phyloP scores from a whole-genome alignment of 2,888 invertebrate species.

The Gandaritis pyraliata region DNA sequence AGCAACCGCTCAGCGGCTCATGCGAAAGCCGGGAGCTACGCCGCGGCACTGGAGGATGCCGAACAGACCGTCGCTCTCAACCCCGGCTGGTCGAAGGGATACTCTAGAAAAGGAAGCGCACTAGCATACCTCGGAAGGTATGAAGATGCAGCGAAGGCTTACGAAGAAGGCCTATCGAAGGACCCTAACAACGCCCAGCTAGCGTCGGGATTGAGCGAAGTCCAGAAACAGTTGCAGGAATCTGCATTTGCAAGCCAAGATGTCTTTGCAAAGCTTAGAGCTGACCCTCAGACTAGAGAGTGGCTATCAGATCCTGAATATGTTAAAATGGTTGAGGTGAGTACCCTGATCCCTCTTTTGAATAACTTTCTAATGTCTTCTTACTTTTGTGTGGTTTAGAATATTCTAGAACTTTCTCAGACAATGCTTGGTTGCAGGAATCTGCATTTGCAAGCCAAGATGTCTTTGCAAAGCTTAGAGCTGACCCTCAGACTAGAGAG shows the following conservation, averaged over 20 bases:
- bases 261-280: slow-evolving; percentile 85
- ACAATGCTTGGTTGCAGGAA: no score
- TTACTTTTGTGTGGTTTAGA: not conserved
- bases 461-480: slow-evolving; percentile 85
- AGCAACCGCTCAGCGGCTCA: slow-evolving; percentile 97
- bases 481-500: slow-evolving; percentile 88
- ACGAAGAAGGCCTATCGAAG: slow-evolving; percentile 87
- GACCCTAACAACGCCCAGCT: slow-evolving; percentile 91
- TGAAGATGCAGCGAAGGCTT: slow-evolving; percentile 91
- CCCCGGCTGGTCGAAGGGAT: slow-evolving; percentile 94
- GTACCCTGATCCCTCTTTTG: slow-evolving; percentile 27
- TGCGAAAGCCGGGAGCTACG: slow-evolving; percentile 90
- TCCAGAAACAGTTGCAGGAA: slow-evolving; percentile 67
- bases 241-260: slow-evolving; percentile 53
- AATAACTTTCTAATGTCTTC: not conserved
- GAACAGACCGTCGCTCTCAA: slow-evolving; percentile 92
- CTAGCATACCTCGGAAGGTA: slow-evolving; percentile 89
- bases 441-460: slow-evolving; percentile 53
- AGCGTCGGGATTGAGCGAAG: slow-evolving; percentile 87
- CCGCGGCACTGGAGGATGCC: slow-evolving; percentile 92
- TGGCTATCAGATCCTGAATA: slow-evolving; percentile 91
- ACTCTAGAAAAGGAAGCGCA: slow-evolving; percentile 95
- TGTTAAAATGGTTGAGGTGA: slow-evolving; percentile 84
- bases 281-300: slow-evolving; percentile 88
- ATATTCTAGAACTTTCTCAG: not conserved